These are phyloP conservation scores for Rhinolophus ferrumequinum DNA, from an alignment of 2,113 vertebrate species.

Conservation along the genomic window DNA sequence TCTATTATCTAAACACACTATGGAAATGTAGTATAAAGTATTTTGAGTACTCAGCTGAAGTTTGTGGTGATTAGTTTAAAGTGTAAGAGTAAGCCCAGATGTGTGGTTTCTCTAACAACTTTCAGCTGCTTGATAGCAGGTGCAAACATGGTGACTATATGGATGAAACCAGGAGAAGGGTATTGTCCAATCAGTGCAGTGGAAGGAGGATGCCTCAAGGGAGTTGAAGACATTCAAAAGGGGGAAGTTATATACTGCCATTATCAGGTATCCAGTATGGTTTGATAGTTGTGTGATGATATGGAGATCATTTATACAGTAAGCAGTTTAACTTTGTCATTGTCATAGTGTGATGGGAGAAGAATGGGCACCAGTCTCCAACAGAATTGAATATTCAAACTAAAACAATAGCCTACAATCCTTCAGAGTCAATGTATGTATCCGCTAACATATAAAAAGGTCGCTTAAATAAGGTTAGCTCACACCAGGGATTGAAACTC, in stretches of 20 bases:
- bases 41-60: not conserved
- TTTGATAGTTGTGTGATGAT: not conserved
- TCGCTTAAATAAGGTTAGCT: not conserved
- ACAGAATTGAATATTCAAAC: not conserved
- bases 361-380: not conserved
- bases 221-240: not conserved
- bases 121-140: not conserved
- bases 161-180: not conserved
- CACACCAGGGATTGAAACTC: not conserved
- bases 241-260: fast-evolving
- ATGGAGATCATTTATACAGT: not conserved
- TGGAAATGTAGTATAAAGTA: not conserved
- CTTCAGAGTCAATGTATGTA: not conserved
- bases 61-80: not conserved
- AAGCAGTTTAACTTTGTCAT: not conserved
- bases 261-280: not conserved
- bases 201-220: not conserved
- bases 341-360: not conserved
- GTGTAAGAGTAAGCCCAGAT: not conserved
- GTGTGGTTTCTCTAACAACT: not conserved
- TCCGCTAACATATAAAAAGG: not conserved
- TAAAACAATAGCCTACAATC: not conserved
- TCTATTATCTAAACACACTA: not conserved
- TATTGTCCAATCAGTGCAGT: not conserved
- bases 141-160: not conserved